Conservation (phyloP, 2,113 vertebrate genomes). For the Notarius lentiginosus region DNA sequence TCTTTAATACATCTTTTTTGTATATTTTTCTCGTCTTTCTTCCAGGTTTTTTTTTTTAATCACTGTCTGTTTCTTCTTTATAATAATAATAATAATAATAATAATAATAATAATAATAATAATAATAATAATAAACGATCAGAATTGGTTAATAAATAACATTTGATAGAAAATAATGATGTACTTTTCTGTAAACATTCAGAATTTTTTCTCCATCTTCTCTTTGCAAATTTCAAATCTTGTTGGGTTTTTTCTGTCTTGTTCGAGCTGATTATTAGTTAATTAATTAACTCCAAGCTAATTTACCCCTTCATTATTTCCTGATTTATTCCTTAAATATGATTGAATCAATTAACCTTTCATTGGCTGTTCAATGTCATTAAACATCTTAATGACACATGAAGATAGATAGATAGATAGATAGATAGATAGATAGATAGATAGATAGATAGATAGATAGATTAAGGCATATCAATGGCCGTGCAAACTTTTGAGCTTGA, state of each 20-base stretch:
- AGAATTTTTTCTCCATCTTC: background rate
- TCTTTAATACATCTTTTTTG: too few relatives aligned
- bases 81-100: background rate
- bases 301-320: background rate
- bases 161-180: background rate
- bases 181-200: background rate
- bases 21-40: background rate
- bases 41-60: too few relatives aligned
- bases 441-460: too few relatives aligned
- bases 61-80: too few relatives aligned
- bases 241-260: background rate
- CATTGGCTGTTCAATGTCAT: background rate
- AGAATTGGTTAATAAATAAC: background rate
- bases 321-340: background rate
- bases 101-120: background rate
- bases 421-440: too few relatives aligned
- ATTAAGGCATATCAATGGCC: background rate
- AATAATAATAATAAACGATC: too few relatives aligned
- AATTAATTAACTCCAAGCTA: background rate
- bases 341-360: background rate
- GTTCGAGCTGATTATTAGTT: background rate
- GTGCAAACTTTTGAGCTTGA: constrained; percentile 1
- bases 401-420: background rate
- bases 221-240: background rate
- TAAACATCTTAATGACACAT: background rate